phyloP scores from a whole-genome alignment of 2,113 vertebrate genomes.

The Phylloscopus whistleri region DNA sequence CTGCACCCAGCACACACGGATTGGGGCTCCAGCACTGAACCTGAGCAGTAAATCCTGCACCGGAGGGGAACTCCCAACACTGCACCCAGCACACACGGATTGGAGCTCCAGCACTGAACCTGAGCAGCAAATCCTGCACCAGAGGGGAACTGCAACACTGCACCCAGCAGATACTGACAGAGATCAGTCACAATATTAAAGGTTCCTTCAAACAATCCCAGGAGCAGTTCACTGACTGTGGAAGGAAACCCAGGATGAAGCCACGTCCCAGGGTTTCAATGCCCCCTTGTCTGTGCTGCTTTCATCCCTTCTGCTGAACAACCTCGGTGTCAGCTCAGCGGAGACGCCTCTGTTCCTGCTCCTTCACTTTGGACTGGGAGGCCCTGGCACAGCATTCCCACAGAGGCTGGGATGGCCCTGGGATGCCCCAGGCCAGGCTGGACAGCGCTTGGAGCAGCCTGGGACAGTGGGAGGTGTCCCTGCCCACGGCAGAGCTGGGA shows the following conservation, averaged over 20 bases:
- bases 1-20: no score
- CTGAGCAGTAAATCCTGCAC: no score
- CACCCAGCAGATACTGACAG: neutral
- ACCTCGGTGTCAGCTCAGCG: neutral
- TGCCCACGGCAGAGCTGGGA: neutral
- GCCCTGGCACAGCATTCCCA: neutral
- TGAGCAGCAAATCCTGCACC: no score
- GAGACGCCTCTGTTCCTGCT: rapidly evolving
- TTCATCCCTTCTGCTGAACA: neutral
- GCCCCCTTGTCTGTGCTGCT: neutral
- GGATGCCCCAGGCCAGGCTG: neutral
- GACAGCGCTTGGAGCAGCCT: neutral
- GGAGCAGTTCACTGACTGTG: neutral
- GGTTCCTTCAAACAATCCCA: neutral
- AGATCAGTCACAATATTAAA: rapidly evolving
- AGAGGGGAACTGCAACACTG: no score
- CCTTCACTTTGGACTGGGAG: neutral
- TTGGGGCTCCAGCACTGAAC: no score
- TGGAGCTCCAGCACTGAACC: no score
- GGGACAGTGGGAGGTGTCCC: rapidly evolving
- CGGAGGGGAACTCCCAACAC: no score
- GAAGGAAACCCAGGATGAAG: neutral
- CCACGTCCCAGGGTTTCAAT: neutral
- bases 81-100: no score
- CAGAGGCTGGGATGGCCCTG: neutral